Conservation (phyloP, 1,140 invertebrate genomes). For the Eumeta japonica region DNA sequence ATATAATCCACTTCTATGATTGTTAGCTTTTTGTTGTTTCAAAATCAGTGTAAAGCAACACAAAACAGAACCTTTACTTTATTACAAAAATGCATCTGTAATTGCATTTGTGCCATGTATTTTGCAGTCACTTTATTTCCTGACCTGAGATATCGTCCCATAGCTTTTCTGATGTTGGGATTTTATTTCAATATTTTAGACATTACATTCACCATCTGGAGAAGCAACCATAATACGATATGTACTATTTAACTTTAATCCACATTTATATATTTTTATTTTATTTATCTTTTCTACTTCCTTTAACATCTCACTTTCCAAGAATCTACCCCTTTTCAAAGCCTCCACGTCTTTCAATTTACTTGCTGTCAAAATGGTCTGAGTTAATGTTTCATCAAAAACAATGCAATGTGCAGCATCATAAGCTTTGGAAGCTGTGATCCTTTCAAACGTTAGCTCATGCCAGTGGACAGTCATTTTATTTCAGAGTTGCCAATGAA, state of each 20-base stretch:
- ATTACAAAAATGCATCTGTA: background rate
- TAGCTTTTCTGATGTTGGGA: background rate
- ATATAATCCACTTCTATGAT: background rate
- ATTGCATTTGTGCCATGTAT: background rate
- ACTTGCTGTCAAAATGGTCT: conserved; percentile 19
- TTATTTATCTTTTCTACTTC: background rate
- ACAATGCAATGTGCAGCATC: conserved; percentile 25
- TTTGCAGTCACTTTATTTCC: background rate
- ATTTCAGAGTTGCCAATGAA: background rate
- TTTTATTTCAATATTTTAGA: background rate
- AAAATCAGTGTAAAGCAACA: background rate
- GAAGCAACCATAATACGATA: background rate
- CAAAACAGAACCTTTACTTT: background rate
- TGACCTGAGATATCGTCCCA: too few relatives aligned
- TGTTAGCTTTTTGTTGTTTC: background rate
- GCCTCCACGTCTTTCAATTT: too few relatives aligned
- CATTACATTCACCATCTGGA: background rate
- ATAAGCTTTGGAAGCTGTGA: conserved; percentile 33
- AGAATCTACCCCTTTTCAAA: background rate
- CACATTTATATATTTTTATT: background rate
- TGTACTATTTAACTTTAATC: background rate
- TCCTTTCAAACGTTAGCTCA: conserved; percentile 28
- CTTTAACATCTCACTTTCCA: background rate
- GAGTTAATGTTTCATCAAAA: conserved; percentile 16
- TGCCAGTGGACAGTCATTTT: conserved; percentile 16